phyloP scores from a whole-genome alignment of 1,140 invertebrate genomes.

The Bombus confusus region DNA sequence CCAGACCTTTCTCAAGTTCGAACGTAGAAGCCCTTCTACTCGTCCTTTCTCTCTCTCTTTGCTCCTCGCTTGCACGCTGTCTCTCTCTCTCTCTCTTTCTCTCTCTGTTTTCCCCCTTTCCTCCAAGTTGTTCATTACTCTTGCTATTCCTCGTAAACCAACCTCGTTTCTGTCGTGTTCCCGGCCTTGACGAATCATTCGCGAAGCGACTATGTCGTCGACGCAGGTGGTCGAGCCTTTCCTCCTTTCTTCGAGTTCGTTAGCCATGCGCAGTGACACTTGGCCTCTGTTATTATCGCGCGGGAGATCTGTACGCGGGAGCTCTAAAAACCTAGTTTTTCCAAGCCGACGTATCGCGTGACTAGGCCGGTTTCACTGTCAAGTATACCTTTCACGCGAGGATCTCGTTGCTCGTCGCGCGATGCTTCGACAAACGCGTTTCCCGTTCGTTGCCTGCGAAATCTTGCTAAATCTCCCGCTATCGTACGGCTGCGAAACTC shows the following conservation, averaged over 20 bases:
- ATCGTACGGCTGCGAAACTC: too few relatives aligned
- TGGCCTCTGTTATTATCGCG: constrained; percentile 38
- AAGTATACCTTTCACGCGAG: constrained; percentile 48
- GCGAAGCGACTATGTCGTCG: constrained; percentile 26
- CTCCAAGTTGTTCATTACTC: constrained; percentile 28
- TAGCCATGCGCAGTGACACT: constrained; percentile 51
- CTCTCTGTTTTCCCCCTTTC: constrained; percentile 13
- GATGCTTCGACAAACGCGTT: neutral
- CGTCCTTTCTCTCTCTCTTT: constrained; percentile 1
- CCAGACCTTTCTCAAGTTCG: constrained; percentile 50
- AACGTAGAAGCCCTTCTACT: constrained; percentile 27
- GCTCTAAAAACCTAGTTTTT: constrained; percentile 57
- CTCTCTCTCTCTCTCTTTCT: constrained; percentile 25
- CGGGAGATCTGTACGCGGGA: constrained; percentile 32
- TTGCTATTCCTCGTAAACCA: constrained; percentile 39
- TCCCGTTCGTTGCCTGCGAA: too few relatives aligned
- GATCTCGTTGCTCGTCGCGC: constrained; percentile 17
- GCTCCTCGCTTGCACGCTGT: constrained; percentile 18
- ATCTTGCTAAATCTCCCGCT: neutral
- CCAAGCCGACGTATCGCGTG: constrained; percentile 29
- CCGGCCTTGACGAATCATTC: constrained; percentile 64
- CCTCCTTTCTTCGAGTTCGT: constrained; percentile 37
- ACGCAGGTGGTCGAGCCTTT: constrained; percentile 55
- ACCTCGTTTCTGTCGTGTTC: constrained; percentile 22
- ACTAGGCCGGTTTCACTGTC: constrained; percentile 46